A percentile compares a stretch with the other conserved stretches of the same genome.
Evolutionary conservation across 2,113 vertebrate species (phyloP).

Genomic region (Embiotoca jacksoni): DNA sequence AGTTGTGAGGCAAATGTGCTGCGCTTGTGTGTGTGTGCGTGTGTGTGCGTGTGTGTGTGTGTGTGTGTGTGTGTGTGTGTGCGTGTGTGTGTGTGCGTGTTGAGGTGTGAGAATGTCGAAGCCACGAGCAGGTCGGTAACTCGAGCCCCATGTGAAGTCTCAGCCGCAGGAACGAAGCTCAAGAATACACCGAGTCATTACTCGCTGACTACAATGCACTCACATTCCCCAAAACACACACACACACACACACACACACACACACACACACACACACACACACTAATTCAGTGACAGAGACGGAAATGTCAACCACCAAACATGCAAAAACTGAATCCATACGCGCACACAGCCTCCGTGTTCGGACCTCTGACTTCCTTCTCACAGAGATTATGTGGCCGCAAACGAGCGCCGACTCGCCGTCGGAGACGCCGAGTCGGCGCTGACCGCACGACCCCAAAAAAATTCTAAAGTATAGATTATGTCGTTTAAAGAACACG

Average conservation of each 20-base stretch:
- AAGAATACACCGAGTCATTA: slow-evolving; percentile 65
- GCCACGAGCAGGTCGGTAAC: slow-evolving; percentile 66
- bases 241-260: slow-evolving; percentile 24
- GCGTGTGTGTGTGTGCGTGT: background rate
- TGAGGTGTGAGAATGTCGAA: slow-evolving; percentile 58
- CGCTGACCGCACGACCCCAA: slow-evolving; percentile 1
- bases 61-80: slow-evolving; percentile 12
- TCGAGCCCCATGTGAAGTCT: slow-evolving; percentile 76
- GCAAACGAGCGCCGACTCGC: slow-evolving; percentile 39
- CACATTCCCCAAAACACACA: slow-evolving; percentile 42
- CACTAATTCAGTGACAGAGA: background rate
- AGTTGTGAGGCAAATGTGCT: background rate
- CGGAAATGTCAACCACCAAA: slow-evolving; percentile 5
- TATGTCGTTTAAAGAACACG: too few relatives aligned
- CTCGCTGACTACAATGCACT: slow-evolving; percentile 35
- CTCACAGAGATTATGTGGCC: slow-evolving; percentile 70
- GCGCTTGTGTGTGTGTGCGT: background rate
- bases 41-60: slow-evolving; percentile 24
- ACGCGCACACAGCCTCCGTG: slow-evolving; percentile 14
- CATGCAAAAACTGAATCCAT: slow-evolving; percentile 40
- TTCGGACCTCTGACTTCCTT: slow-evolving; percentile 20
- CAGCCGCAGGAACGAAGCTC: slow-evolving; percentile 62
- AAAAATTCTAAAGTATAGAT: too few relatives aligned
- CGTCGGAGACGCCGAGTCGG: slow-evolving; percentile 27
- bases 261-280: slow-evolving; percentile 27